These are phyloP conservation scores for Acestrorhynchus altus DNA, from an alignment of 2,797 vertebrate species.

Conservation along the genomic window DNA sequence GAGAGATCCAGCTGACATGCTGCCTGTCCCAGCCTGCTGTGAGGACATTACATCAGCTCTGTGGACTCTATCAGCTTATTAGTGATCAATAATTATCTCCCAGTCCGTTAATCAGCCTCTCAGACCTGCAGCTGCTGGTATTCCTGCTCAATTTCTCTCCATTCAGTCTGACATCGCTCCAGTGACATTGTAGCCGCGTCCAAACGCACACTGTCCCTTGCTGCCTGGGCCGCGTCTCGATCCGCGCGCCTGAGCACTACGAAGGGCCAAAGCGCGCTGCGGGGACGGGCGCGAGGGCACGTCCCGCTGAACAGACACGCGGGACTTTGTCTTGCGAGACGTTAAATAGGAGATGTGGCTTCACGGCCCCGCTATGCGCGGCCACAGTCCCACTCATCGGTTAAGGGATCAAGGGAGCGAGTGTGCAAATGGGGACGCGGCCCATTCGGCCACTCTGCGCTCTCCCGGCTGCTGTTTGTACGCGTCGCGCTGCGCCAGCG, in stretches of 20 bases:
- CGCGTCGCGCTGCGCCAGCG: conserved; percentile 16
- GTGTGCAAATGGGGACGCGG: not conserved
- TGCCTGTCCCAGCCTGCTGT: not conserved
- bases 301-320: too few species aligned
- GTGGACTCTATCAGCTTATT: not conserved
- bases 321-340: too few species aligned
- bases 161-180: conserved; percentile 82
- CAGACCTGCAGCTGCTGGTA: conserved; percentile 92
- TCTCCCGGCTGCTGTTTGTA: not conserved
- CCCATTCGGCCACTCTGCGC: not conserved
- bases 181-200: conserved; percentile 78
- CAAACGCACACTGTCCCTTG: conserved; percentile 11
- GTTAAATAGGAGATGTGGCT: too few species aligned
- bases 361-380: too few species aligned
- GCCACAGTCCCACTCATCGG: not conserved
- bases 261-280: too few species aligned
- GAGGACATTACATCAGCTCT: not conserved
- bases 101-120: too few species aligned
- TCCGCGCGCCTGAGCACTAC: not conserved
- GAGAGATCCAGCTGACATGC: not conserved
- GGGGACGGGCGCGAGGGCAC: too few species aligned
- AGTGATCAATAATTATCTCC: not conserved
- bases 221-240: conserved; percentile 22
- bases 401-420: not conserved
- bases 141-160: conserved; percentile 88